phyloP scores from a whole-genome alignment of 2,113 vertebrate species.

The Hippolais icterina region DNA sequence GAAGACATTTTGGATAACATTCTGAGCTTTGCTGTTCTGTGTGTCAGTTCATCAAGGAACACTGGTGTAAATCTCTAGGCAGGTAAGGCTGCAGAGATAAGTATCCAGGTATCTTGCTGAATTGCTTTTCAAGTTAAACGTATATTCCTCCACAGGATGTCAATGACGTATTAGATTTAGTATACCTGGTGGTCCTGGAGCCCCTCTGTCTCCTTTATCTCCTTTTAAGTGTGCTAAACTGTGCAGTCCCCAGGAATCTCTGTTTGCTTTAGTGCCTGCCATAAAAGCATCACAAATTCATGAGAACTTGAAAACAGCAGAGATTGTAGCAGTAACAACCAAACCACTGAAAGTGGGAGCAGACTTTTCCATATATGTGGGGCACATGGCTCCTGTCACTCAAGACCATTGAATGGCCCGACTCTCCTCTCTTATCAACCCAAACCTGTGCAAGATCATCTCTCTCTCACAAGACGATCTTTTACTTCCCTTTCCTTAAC shows the following conservation, averaged over 20 bases:
- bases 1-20: neutral
- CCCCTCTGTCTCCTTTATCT: conserved; percentile 88
- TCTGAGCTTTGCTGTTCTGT: neutral
- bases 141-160: neutral
- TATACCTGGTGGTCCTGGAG: conserved; percentile 82
- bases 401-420: neutral
- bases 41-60: neutral
- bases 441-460: neutral
- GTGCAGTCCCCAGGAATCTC: conserved; percentile 64
- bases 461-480: neutral
- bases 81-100: neutral
- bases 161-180: neutral
- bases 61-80: neutral
- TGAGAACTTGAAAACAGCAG: neutral
- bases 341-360: neutral
- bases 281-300: conserved; percentile 1
- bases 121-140: neutral
- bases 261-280: conserved; percentile 69
- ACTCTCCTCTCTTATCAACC: neutral
- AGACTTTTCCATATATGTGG: neutral
- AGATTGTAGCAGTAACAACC: neutral
- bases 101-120: neutral
- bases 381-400: neutral
- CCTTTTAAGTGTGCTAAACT: conserved; percentile 77
- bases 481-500: neutral